Conservation (phyloP, 2,888 invertebrate genomes). For the Timandra comae region DNA sequence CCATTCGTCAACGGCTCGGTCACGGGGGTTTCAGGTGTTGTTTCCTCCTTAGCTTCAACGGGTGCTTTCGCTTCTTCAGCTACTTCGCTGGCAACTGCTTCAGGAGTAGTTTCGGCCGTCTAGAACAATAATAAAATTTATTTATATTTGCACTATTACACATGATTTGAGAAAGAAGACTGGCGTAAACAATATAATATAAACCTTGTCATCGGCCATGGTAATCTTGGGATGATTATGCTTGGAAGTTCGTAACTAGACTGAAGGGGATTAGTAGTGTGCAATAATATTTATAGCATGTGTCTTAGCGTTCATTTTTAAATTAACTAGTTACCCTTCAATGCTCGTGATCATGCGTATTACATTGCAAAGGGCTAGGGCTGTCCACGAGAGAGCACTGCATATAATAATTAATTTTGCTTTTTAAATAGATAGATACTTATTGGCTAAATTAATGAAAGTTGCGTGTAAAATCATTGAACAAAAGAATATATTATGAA, state of each 20-base stretch:
- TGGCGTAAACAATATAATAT: neutral
- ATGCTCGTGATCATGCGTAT: slow-evolving; percentile 52
- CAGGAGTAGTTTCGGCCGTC: slow-evolving; percentile 58
- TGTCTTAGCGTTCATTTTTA: slow-evolving; percentile 51
- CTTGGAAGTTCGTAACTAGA: slow-evolving; percentile 33
- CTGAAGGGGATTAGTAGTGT: slow-evolving; percentile 46
- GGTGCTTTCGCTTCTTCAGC: slow-evolving; percentile 48
- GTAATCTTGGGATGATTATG: slow-evolving; percentile 18
- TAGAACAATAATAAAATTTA: slow-evolving; percentile 32
- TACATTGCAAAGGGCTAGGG: slow-evolving; percentile 47
- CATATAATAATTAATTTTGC: slow-evolving; percentile 21
- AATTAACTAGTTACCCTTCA: slow-evolving; percentile 56
- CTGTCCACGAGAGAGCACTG: slow-evolving; percentile 22
- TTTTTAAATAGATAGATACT: too few species aligned
- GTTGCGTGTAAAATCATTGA: too few species aligned
- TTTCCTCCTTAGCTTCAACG: slow-evolving; percentile 52
- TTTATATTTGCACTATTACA: too few species aligned
- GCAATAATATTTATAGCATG: slow-evolving; percentile 52
- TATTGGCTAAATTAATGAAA: too few species aligned
- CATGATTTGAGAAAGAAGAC: too few species aligned
- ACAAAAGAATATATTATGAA: too few species aligned
- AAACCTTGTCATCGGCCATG: slow-evolving; percentile 60
- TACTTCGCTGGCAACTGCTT: slow-evolving; percentile 41
- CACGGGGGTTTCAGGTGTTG: slow-evolving; percentile 69
- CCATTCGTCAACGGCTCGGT: slow-evolving; percentile 70